Conservation (phyloP, 1,140 invertebrate species). For the Monomorium pharaonis region DNA sequence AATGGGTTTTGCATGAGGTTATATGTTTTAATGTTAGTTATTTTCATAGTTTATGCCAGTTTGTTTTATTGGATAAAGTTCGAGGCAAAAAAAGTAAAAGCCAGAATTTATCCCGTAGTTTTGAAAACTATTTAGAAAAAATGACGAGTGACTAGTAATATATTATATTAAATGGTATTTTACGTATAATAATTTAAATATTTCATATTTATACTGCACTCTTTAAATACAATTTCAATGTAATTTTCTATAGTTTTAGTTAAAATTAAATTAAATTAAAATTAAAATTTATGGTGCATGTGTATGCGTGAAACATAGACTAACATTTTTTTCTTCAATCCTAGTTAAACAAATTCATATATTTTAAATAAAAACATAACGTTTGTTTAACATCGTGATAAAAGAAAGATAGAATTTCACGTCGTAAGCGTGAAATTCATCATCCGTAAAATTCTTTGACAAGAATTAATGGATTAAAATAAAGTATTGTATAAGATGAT, state of each 20-base stretch:
- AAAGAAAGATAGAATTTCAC: background rate
- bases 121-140: background rate
- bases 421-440: background rate
- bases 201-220: background rate
- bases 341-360: background rate
- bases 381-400: background rate
- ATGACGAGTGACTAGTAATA: background rate
- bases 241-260: background rate
- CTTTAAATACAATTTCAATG: background rate
- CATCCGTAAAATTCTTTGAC: background rate
- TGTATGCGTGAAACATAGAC: background rate
- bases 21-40: too few species aligned
- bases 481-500: background rate
- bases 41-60: too few species aligned
- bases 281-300: background rate
- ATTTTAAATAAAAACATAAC: background rate
- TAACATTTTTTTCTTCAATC: background rate
- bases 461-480: background rate
- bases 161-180: background rate
- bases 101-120: too few species aligned
- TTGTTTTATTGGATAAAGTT: too few species aligned
- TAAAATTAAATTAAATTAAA: too few species aligned
- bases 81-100: too few species aligned
- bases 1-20: too few species aligned
- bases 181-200: background rate